Conservation (phyloP, 2,113 vertebrate species). For the Narcine bancroftii region DNA sequence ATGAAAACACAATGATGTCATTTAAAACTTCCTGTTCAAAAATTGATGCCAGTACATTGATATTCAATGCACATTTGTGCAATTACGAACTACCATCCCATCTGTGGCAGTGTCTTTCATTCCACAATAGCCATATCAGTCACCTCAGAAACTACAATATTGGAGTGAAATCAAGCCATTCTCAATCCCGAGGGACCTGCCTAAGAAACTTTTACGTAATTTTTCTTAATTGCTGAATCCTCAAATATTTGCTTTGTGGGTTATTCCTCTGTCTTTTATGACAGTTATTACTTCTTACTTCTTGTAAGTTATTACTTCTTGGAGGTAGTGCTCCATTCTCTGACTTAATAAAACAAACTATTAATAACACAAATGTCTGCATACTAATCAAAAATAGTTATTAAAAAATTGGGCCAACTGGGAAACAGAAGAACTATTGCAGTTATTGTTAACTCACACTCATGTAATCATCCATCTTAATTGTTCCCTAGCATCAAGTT, state of each 20-base stretch:
- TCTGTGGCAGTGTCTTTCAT: too few relatives aligned
- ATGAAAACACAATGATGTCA: too few relatives aligned
- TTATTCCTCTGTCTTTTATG: not conserved
- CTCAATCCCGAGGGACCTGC: too few relatives aligned
- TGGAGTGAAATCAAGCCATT: too few relatives aligned
- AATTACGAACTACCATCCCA: not conserved
- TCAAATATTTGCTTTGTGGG: conserved; percentile 8
- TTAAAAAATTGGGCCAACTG: not conserved
- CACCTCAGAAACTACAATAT: too few relatives aligned
- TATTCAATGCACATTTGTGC: not conserved
- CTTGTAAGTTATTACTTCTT: not conserved
- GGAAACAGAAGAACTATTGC: not conserved
- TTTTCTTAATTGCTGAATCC: not conserved
- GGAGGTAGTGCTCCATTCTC: not conserved
- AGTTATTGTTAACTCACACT: conserved; percentile 16
- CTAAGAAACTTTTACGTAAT: not conserved
- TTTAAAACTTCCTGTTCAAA: not conserved
- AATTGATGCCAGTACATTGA: not conserved
- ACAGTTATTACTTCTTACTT: not conserved
- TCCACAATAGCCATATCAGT: too few relatives aligned
- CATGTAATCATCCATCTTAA: not conserved
- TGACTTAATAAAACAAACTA: conserved; percentile 4
- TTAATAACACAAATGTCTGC: conserved; percentile 5
- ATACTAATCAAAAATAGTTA: not conserved
- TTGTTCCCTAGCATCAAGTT: not conserved